Base-by-base conservation (phyloP, 2,113 vertebrate genomes). In the Lepisosteus osseus region DNA sequence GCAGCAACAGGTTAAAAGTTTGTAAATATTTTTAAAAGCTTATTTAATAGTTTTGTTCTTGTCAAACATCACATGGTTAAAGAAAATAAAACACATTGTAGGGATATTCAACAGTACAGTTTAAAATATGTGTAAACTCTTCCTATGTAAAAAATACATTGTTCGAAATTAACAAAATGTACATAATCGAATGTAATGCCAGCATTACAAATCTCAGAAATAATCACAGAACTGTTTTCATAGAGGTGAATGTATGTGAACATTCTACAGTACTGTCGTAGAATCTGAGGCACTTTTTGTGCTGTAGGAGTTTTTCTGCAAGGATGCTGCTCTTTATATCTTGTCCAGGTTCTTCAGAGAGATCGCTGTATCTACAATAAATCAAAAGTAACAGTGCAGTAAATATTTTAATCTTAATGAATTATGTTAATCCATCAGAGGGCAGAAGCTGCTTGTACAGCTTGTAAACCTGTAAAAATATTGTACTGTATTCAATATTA, bases 231-330 rank as follows among this genome's bases (percentile, higher is more conserved):
- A 84, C 76, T 51, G 88, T 92, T 78, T 95, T 92, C 69, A 85
- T 59, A 44, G 90, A 86, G 78, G 80, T 77, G 75, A 89, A 83
- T 76, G 87, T 80, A 42, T 90, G 83, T 55, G 92, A 88, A 74
- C 56, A 80, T 72, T 94, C 90, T 79, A 92, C 68, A 1, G 92
- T 15, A n/a, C 87, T 90, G 78, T 89, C 86, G 41, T 98, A 98
- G 86, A 83, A 90, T 44, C 86, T 89, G 73, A 92, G 87, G 69
- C 83, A 85, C 83, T 93, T 88, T 78, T 90, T 90, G 70, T 90
- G 91, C 69, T 91, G 92, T 69, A 92, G 63, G 74, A 95, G 88
- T 29, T 93, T 95, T 80, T 95, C 94, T 62, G 90, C 84, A 72
- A 93, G 83, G 74, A 86, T 80, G 77, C 77, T 90, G 77, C 74